Base-by-base conservation (phyloP, 2,113 vertebrate genomes). In the Halcyon malimbica region DNA sequence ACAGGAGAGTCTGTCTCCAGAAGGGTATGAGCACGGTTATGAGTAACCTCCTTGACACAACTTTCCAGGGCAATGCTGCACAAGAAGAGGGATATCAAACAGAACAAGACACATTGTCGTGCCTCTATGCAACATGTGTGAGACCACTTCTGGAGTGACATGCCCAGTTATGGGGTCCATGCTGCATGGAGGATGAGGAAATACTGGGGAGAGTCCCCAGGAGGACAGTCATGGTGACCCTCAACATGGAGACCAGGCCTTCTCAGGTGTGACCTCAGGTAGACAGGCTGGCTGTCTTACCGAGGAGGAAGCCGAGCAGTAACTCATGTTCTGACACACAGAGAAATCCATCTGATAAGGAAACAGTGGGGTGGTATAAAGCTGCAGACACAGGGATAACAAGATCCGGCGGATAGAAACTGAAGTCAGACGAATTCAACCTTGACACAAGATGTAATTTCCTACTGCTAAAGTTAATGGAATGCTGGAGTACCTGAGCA, bases 71-170 rank as follows among this genome's bases (percentile, higher is more conserved):
- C 25, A 39, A 12, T 2, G 24, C 13, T 79, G 51, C 29, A 16
- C 23, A 44, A 65, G 60, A 35, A 75, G 29, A 60, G 35, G 29
- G 37, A 10, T 26, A n/a, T 31, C 53, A n/a, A 56, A 41, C 13
- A 59, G 69, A 56, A 50, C 20, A 20, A 59, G 50, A 16, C 25
- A 24, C 0, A 0, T 13, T 37, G 29, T 13, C 0, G 0, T 75
- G 64, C 35, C 39, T 39, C 46, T 50, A 0, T 26, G 62, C 14
- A 79, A 24, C 16, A 8, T 1, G 17, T 2, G 6, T 2, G 2
- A 76, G 35, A 62, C 10, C 18, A 4, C 11, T 57, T 60, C 39
- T 62, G 31, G 62, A 35, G 28, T 11, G 25, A 77, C 11, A 37
- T 67, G n/a, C 13, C 18, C 57, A 13, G 17, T 10, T 53, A 20